These are phyloP conservation scores for Punctoribates punctum DNA, from an alignment of 2,888 invertebrate species.

Conservation along the genomic window DNA sequence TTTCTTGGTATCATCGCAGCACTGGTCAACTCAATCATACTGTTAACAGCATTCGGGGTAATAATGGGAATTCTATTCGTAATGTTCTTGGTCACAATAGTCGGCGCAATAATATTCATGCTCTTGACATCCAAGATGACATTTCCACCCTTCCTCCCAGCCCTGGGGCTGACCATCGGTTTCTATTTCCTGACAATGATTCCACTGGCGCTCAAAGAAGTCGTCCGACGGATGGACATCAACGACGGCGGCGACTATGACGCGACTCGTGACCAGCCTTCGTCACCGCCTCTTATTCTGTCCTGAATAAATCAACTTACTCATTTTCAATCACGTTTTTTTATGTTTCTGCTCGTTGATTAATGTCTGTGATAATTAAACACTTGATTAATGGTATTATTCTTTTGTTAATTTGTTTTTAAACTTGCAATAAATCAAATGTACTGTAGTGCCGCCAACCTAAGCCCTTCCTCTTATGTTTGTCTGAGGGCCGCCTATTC, in stretches of 20 bases:
- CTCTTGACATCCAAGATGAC: neutral
- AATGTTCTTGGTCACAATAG: neutral
- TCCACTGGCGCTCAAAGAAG: neutral
- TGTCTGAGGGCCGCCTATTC: too few relatives aligned
- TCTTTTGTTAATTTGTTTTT: too few relatives aligned
- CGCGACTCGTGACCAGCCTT: neutral
- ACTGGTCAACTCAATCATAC: neutral
- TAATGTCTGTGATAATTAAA: too few relatives aligned
- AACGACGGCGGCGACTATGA: neutral
- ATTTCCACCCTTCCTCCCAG: neutral
- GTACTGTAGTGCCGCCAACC: too few relatives aligned
- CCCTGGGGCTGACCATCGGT: neutral
- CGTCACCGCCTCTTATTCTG: neutral
- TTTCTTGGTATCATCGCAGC: neutral
- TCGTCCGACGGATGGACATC: neutral
- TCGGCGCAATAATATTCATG: neutral
- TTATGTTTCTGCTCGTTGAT: too few relatives aligned
- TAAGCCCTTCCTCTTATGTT: too few relatives aligned
- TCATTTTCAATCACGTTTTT: too few relatives aligned
- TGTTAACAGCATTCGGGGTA: neutral
- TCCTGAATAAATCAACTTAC: too few relatives aligned
- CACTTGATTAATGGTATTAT: too few relatives aligned
- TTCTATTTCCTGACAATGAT: conserved; percentile 13
- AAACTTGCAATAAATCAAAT: too few relatives aligned
- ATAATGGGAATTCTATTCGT: conserved; percentile 12